Base-by-base conservation (phyloP, 2,797 vertebrate genomes). In the Fistularia tabacaria region DNA sequence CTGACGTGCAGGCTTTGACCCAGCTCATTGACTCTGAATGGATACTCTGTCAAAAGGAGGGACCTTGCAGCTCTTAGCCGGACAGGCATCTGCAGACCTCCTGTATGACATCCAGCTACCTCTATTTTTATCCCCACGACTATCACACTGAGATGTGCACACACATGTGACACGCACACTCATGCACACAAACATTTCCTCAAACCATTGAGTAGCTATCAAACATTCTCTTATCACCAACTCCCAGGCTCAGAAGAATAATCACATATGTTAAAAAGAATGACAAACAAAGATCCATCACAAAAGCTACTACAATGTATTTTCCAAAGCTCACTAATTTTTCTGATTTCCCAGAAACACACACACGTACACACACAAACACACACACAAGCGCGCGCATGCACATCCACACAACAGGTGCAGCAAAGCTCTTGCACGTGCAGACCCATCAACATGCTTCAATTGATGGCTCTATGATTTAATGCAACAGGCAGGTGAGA, bases 1-100 rank as follows among this genome's bases (percentile, higher is more conserved):
- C 93, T 93, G 93, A 96, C 93, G 94, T 92, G 91, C 91, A 92
- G 92, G 93, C 93, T 94, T 93, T 94, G 94, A 96, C 94, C 93
- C 92, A 92, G 92, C 93, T 98, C 94, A 94, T 95, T 98, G 94
- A 96, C 94, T 96, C 93, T 96, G 93, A 97, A 98, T 94, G 91
- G 94, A 93, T 94, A 93, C 93, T 94, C 92, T 93, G 93, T 97
- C 93, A 93, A 95, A 94, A 92, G 93, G 92, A 91, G 91, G 93
- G 92, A 93, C 92, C 90, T 94, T 85, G 77, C 71, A 90, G 91
- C 92, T 92, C 90, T 85, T 71, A 77, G 79, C 68, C 64, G 88
- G 93, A 92, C 91, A 86, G 92, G 92, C 94, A 95, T 96, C 94
- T 95, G 93, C 93, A 93, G 91, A 92, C 91, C 92, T 92, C 92